These are phyloP conservation scores for Dromius quadrimaculatus DNA, from an alignment of 2,888 invertebrate genomes.

Conservation along the genomic window DNA sequence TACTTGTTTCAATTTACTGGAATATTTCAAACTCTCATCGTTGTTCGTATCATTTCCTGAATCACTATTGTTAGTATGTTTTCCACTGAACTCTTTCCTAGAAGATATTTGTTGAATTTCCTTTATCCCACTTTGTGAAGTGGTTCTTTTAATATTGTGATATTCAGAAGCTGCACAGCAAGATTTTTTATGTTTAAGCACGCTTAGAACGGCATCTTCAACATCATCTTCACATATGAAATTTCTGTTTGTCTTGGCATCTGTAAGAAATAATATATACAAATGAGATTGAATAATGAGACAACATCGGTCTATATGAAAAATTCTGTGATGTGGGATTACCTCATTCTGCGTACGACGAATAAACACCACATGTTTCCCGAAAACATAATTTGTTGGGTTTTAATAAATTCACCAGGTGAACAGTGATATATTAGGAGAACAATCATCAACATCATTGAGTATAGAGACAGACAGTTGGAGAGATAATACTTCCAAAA, in stretches of 20 bases:
- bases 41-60: not conserved
- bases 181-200: not conserved
- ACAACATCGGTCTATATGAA: too few relatives aligned
- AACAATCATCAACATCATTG: too few relatives aligned
- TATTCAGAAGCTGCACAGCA: not conserved
- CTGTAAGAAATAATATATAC: too few relatives aligned
- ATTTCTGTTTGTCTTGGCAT: too few relatives aligned
- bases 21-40: not conserved
- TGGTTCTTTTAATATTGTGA: not conserved
- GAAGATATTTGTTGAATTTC: not conserved
- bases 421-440: too few relatives aligned
- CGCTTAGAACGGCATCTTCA: not conserved
- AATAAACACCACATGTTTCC: too few relatives aligned
- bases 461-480: too few relatives aligned
- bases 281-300: too few relatives aligned
- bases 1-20: not conserved
- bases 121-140: not conserved
- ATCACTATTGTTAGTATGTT: not conserved
- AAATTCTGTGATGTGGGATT: too few relatives aligned
- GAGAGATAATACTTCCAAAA: not conserved
- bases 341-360: too few relatives aligned
- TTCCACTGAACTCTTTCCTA: not conserved
- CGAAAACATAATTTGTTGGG: too few relatives aligned
- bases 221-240: not conserved
- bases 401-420: too few relatives aligned